phyloP scores from a whole-genome alignment of 2,797 vertebrate species.

The Caiman crocodilus region DNA sequence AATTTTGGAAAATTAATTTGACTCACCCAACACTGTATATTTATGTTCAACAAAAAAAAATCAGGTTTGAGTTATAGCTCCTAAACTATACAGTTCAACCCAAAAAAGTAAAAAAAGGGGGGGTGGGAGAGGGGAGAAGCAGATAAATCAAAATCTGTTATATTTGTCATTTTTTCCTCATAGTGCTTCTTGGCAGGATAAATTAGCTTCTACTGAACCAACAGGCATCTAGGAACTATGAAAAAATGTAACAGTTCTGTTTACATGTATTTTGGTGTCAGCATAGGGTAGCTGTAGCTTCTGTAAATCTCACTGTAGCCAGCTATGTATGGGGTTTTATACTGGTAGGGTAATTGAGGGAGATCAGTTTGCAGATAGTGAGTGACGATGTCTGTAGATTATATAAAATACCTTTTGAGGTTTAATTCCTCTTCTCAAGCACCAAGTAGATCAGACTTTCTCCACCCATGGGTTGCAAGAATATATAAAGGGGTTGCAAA shows the following conservation, averaged over 20 bases:
- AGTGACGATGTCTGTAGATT: background rate
- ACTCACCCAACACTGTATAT: background rate
- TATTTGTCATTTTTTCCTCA: background rate
- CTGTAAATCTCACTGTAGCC: accelerated
- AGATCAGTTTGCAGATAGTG: background rate
- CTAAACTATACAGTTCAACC: background rate
- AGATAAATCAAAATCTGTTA: background rate
- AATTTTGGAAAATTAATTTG: background rate
- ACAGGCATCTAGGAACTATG: background rate
- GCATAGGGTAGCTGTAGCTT: background rate
- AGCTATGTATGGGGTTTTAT: background rate
- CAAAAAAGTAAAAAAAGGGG: background rate
- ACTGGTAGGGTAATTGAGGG: background rate
- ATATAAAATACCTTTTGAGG: background rate
- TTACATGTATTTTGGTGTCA: background rate
- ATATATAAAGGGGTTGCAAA: too few relatives aligned
- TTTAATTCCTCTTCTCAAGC: too few relatives aligned
- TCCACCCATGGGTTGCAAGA: too few relatives aligned
- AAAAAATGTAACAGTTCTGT: background rate
- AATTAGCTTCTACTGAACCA: background rate
- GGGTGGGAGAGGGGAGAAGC: too few relatives aligned
- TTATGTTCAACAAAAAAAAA: background rate
- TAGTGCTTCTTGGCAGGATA: background rate
- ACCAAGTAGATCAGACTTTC: too few relatives aligned
- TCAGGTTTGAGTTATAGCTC: background rate